phyloP scores from a whole-genome alignment of 2,113 vertebrate species.

The Donacobius atricapilla region DNA sequence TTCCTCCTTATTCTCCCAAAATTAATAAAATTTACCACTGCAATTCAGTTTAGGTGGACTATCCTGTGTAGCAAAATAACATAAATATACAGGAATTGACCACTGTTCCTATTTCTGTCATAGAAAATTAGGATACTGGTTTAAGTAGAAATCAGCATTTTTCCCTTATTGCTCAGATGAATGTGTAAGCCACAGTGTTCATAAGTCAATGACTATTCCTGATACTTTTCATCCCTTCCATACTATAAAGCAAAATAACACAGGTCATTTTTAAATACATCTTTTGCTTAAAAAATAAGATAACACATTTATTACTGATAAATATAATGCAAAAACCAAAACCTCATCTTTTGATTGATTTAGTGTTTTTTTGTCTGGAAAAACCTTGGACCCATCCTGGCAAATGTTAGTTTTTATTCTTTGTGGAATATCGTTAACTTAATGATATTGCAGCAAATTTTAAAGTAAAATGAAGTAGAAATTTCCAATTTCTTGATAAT shows the following conservation, averaged over 20 bases:
- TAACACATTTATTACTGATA: neutral
- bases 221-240: neutral
- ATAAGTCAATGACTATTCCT: neutral
- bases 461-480: neutral
- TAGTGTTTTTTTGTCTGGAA: neutral
- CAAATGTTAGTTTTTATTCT: neutral
- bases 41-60: neutral
- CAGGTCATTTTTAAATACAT: neutral
- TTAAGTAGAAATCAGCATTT: neutral
- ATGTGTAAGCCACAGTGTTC: neutral
- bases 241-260: neutral
- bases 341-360: neutral
- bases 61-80: neutral
- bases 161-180: neutral
- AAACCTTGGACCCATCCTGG: neutral
- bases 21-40: neutral
- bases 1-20: neutral
- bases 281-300: neutral
- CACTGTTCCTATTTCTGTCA: neutral
- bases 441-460: neutral
- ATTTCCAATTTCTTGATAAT: neutral
- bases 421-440: neutral
- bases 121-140: neutral
- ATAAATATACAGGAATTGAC: neutral
- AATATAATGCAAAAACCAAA: neutral